A percentile compares a stretch with the other conserved stretches of the same genome.
Conservation (phyloP, 2,113 vertebrate species). For the Xiphophorus hellerii region DNA sequence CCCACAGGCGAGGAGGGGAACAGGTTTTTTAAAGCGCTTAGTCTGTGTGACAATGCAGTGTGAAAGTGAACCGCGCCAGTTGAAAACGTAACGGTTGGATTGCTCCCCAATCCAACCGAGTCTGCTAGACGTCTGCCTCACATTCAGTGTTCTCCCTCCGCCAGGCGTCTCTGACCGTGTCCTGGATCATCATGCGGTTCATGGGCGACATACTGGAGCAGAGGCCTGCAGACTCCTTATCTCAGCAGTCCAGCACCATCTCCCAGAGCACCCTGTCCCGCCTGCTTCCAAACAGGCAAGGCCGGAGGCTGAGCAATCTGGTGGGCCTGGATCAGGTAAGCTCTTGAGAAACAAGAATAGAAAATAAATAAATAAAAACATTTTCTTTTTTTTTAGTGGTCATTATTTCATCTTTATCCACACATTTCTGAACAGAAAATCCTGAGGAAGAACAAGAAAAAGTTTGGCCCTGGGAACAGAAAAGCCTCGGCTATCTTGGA, state of each 20-base stretch:
- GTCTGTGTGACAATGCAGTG: too few species aligned
- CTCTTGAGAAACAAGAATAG: not conserved
- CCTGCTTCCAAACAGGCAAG: conserved; percentile 34
- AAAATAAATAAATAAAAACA: not conserved
- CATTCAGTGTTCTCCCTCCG: not conserved
- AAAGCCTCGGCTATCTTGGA: conserved; percentile 70
- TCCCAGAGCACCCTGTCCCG: conserved; percentile 6
- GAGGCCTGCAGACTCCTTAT: conserved; percentile 41
- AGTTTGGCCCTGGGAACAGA: conserved; percentile 46
- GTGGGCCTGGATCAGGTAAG: conserved; percentile 81
- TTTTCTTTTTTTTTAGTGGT: not conserved
- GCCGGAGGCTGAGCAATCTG: conserved; percentile 74
- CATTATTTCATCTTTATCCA: not conserved
- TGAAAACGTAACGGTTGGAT: too few species aligned
- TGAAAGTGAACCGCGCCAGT: too few species aligned
- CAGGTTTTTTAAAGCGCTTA: too few species aligned
- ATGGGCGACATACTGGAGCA: conserved; percentile 94
- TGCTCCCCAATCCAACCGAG: too few species aligned
- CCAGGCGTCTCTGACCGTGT: conserved; percentile 87
- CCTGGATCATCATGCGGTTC: conserved; percentile 90
- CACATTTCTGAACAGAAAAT: conserved; percentile 65
- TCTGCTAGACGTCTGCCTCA: not conserved
- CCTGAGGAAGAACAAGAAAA: conserved; percentile 74
- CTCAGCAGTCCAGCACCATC: conserved; percentile 35
- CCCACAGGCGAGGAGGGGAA: too few species aligned